Base-by-base conservation (phyloP, 2,888 invertebrate species). In the Phalangium opilio region DNA sequence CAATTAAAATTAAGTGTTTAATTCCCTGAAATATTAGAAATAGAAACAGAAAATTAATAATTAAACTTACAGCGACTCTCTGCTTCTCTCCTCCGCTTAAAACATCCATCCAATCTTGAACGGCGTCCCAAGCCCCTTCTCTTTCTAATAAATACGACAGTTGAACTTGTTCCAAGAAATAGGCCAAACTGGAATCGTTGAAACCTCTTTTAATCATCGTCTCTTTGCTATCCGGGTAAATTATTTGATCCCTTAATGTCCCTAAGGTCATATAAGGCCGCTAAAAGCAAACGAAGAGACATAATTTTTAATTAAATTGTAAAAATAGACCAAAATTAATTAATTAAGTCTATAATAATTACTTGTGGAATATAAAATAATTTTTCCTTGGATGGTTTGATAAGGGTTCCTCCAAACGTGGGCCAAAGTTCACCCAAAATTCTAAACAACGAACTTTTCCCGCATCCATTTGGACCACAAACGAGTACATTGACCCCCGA, bases 71-170 rank as follows among this genome's bases (percentile, higher is more conserved):
- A 43, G 96, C 96, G 59, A 98, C 81, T 62, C 96, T 73, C 68
- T 98, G 98, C 63, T 98, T 98, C 70, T 98, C 96, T 12, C 96
- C 98, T 0, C 98, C 98, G 33, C 89, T 90, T 4, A 98, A 71
- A 0, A 96, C 90, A 66, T 98, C 98, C 76, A 95, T 84, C 96
- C 96, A 98, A 71, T 98, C 96, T 60, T 90, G 89, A 1, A 89
- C 81, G 0, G 89, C 79, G 67, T 93, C 85, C 75, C 90, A 80
- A 7, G 84, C 85, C 27, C 80, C 81, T 58, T 93, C 91, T 43
- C 93, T 73, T 50, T 79, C 76, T 41, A 84, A 70, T 47, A 95
- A 72, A 70, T 91, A 86, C 1, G 75, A 75, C 50, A 95, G 70
- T 64, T 91, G 89, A 1, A 91, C 91, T 53, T 79, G 66, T 49